A percentile compares a stretch with the other conserved stretches of the same genome.
phyloP scores from a whole-genome alignment of 1,140 invertebrate species.

The Pseudomyrmex pallidus region DNA sequence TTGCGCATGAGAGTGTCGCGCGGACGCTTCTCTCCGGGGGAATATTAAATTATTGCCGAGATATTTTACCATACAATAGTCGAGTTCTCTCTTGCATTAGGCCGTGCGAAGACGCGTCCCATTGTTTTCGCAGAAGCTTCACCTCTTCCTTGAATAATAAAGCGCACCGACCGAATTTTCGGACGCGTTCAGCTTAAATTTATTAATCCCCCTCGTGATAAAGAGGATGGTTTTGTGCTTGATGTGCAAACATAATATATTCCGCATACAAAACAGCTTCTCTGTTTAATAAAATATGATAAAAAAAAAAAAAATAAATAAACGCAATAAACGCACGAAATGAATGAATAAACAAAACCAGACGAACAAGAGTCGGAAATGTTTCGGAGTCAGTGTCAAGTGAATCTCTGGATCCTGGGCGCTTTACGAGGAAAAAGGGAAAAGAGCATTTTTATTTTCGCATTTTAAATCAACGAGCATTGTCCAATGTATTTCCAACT shows the following conservation, averaged over 20 bases:
- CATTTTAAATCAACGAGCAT: neutral
- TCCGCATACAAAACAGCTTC: neutral
- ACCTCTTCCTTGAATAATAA: conserved; percentile 40
- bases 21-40: neutral
- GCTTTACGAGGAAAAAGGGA: neutral
- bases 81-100: conserved; percentile 28
- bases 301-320: too few species aligned
- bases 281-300: neutral
- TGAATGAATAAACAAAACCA: too few species aligned
- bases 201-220: conserved; percentile 3
- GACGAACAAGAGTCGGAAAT: neutral
- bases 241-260: conserved; percentile 4
- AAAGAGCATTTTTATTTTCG: neutral
- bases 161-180: conserved; percentile 11
- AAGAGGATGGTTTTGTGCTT: neutral
- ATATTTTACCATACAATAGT: conserved; percentile 52
- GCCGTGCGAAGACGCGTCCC: conserved; percentile 7
- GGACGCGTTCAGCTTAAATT: conserved; percentile 38
- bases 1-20: neutral
- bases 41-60: conserved; percentile 49
- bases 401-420: neutral
- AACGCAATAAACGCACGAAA: too few species aligned
- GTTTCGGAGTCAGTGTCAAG: neutral
- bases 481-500: conserved; percentile 12
- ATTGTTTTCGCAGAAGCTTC: conserved; percentile 37